Percentiles rank a stretch among this genome's conserved stretches.
Conservation (phyloP, 2,113 vertebrate species). For the Spilogale gracilis region DNA sequence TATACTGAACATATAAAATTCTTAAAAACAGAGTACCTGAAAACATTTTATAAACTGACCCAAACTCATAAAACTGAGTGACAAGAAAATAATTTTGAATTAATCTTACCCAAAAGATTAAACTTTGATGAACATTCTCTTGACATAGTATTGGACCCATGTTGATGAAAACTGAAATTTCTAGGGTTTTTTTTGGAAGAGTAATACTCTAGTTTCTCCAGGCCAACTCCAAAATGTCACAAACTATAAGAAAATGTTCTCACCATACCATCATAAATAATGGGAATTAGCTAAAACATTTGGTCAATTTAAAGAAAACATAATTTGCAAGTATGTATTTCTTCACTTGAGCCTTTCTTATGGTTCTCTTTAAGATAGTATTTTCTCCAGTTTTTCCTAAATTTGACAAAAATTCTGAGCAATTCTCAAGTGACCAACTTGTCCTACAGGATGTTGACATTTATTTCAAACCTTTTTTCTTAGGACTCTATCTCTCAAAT, state of each 20-base stretch:
- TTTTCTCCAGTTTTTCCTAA: not conserved
- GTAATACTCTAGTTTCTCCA: not conserved
- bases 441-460: not conserved
- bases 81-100: slow-evolving; percentile 21
- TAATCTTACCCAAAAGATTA: not conserved
- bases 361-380: not conserved
- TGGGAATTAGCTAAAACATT: slow-evolving; percentile 24
- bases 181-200: not conserved
- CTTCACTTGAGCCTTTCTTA: not conserved
- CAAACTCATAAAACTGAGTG: not conserved
- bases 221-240: not conserved
- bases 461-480: not conserved
- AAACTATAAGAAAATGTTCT: not conserved
- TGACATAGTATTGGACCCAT: not conserved
- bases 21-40: not conserved
- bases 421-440: not conserved
- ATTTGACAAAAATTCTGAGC: not conserved
- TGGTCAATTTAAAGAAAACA: not conserved
- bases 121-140: not conserved
- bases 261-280: not conserved
- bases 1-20: not conserved
- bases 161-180: not conserved
- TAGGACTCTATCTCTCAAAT: not conserved
- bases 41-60: not conserved
- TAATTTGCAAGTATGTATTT: not conserved